Percentiles rank a stretch among this genome's conserved stretches.
phyloP scores from a whole-genome alignment of 2,113 vertebrate genomes.

The Tenrec ecaudatus region DNA sequence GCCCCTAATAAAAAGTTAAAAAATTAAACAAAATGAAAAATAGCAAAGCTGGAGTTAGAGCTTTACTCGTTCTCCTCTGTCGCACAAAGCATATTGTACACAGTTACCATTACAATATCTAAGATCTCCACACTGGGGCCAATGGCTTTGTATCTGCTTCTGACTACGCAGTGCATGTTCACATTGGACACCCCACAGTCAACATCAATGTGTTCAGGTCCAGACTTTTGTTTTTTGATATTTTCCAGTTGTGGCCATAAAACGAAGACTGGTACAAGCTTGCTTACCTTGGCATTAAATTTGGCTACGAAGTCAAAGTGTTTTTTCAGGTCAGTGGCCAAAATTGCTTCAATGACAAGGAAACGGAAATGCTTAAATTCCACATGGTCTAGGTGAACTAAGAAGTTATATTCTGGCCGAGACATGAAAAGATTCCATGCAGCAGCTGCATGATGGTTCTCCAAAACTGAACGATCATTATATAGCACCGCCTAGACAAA shows the following conservation, averaged over 20 bases:
- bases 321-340: constrained; percentile 99
- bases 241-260: background rate
- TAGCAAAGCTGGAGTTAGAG: background rate
- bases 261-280: background rate
- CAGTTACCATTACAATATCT: background rate
- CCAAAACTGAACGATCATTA: constrained; percentile 97
- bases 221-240: background rate
- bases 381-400: constrained; percentile 95
- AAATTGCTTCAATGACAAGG: constrained; percentile 98
- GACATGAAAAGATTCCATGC: constrained; percentile 99
- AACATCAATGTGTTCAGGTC: background rate
- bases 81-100: background rate
- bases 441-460: constrained; percentile 98
- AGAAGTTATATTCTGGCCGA: constrained; percentile 96
- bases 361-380: constrained; percentile 99
- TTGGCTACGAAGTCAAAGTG: constrained; percentile 98
- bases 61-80: background rate
- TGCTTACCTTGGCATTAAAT: constrained; percentile 96
- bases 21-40: constrained; percentile 21
- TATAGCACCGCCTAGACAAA: constrained; percentile 94
- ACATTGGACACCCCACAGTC: background rate
- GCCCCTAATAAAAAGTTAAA: no score
- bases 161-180: constrained; percentile 15
- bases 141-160: background rate
- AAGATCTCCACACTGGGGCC: background rate